These are phyloP conservation scores for Coilia nasus DNA, from an alignment of 2,797 vertebrate genomes.

Conservation along the genomic window DNA sequence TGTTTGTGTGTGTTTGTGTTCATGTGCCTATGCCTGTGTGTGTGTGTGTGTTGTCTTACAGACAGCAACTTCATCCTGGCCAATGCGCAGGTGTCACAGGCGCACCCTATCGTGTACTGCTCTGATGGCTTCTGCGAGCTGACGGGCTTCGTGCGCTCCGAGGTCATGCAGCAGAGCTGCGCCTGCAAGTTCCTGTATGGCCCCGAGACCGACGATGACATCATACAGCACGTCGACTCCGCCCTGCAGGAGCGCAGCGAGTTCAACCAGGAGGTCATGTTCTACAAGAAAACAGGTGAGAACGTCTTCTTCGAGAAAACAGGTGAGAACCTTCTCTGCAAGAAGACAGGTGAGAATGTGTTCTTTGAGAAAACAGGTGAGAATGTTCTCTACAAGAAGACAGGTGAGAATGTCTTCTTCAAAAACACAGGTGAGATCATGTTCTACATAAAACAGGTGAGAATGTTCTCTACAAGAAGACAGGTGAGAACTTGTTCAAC, in stretches of 20 bases:
- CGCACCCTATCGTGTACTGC: slow-evolving; percentile 98
- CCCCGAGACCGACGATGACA: slow-evolving; percentile 87
- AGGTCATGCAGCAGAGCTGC: slow-evolving; percentile 99
- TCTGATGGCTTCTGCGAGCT: slow-evolving; percentile 99
- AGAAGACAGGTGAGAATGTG: slow-evolving; percentile 49
- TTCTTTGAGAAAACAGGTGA: neutral
- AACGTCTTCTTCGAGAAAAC: neutral
- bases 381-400: slow-evolving; percentile 59
- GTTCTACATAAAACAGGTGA: no score
- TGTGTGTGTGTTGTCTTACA: slow-evolving; percentile 61
- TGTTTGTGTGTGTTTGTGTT: slow-evolving; percentile 20
- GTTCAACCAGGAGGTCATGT: slow-evolving; percentile 97
- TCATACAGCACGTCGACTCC: slow-evolving; percentile 89
- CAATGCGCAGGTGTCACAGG: slow-evolving; percentile 95
- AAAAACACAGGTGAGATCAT: no score
- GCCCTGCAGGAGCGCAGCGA: slow-evolving; percentile 91
- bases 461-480: no score
- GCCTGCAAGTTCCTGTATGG: slow-evolving; percentile 96
- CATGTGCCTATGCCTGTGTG: neutral
- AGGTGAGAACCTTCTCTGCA: no score
- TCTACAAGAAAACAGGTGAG: slow-evolving; percentile 95
- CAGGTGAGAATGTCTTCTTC: neutral
- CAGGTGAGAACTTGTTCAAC: no score
- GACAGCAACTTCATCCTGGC: slow-evolving; percentile 99
- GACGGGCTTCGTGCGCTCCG: slow-evolving; percentile 89